Conservation (phyloP, 2,797 vertebrate genomes). For the Microctenopoma steveboyesi region DNA sequence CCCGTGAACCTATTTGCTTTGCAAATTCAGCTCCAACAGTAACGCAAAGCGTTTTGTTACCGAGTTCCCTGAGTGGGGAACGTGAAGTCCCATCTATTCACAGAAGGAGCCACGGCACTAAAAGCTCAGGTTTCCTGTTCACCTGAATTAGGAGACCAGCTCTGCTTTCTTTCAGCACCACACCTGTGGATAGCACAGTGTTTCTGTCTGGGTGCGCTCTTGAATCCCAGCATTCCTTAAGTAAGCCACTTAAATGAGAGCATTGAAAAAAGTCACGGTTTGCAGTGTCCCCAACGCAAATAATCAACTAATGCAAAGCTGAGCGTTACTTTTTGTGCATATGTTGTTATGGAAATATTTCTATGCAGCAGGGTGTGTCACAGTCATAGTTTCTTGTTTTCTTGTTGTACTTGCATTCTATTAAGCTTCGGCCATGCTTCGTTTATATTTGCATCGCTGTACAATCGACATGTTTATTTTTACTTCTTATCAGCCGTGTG, state of each 20-base stretch:
- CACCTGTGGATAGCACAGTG: slow-evolving; percentile 53
- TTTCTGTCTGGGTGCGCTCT: slow-evolving; percentile 37
- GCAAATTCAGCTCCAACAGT: slow-evolving; percentile 62
- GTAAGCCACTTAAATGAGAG: slow-evolving; percentile 36
- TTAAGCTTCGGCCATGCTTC: slow-evolving; percentile 23
- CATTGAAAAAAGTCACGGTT: slow-evolving; percentile 23
- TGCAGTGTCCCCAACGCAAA: slow-evolving; percentile 23
- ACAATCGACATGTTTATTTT: slow-evolving; percentile 54
- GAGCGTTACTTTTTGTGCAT: slow-evolving; percentile 33
- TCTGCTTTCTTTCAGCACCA: slow-evolving; percentile 51
- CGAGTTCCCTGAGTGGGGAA: slow-evolving; percentile 17
- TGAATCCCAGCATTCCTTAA: slow-evolving; percentile 47
- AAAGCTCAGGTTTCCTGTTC: slow-evolving; percentile 26
- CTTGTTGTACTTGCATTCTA: slow-evolving; percentile 31
- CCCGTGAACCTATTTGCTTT: slow-evolving; percentile 66
- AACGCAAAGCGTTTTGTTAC: slow-evolving; percentile 41
- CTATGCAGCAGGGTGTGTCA: slow-evolving; percentile 51
- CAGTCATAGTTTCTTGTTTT: slow-evolving; percentile 20
- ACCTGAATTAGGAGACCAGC: slow-evolving; percentile 36
- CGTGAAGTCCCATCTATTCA: slow-evolving; percentile 8
- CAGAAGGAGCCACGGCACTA: not conserved
- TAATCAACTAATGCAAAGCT: slow-evolving; percentile 19
- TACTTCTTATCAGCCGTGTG: slow-evolving; percentile 41
- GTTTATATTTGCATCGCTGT: slow-evolving; percentile 43
- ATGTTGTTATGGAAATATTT: slow-evolving; percentile 40